phyloP scores from a whole-genome alignment of 1,140 invertebrate species.

The Campoletis sonorensis region DNA sequence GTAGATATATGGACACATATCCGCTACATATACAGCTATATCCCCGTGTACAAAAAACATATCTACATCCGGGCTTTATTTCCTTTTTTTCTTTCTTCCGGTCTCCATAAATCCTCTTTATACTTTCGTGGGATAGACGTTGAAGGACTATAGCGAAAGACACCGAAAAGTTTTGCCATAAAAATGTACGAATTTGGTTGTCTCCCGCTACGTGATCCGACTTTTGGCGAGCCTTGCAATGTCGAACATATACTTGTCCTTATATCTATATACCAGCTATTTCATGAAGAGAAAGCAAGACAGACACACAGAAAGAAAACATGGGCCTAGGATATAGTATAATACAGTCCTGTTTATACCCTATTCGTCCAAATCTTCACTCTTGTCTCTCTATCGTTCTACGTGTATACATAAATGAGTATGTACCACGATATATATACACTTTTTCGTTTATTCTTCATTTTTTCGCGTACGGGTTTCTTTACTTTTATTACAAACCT shows the following conservation, averaged over 20 bases:
- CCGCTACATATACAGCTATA: neutral
- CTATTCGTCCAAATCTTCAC: neutral
- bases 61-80: neutral
- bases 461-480: too few relatives aligned
- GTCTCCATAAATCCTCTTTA: slow-evolving; percentile 27
- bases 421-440: neutral
- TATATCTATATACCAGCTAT: neutral
- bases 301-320: neutral
- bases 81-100: slow-evolving; percentile 11
- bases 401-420: neutral
- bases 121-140: slow-evolving; percentile 23
- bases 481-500: too few relatives aligned
- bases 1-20: too few relatives aligned
- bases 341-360: slow-evolving; percentile 19
- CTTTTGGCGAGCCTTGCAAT: slow-evolving; percentile 18
- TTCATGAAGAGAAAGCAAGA: neutral
- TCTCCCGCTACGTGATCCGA: slow-evolving; percentile 30
- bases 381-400: slow-evolving; percentile 13
- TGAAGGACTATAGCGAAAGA: slow-evolving; percentile 38
- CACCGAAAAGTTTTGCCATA: slow-evolving; percentile 38
- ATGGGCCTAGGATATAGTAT: neutral
- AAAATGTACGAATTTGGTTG: slow-evolving; percentile 42
- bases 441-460: too few relatives aligned
- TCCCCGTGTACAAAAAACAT: neutral
- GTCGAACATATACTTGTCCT: neutral